Evolutionary conservation across 2,888 invertebrate species (phyloP), one percentile per base, ranked within the genome.

Genomic region (Cryptus viduatorius): DNA sequence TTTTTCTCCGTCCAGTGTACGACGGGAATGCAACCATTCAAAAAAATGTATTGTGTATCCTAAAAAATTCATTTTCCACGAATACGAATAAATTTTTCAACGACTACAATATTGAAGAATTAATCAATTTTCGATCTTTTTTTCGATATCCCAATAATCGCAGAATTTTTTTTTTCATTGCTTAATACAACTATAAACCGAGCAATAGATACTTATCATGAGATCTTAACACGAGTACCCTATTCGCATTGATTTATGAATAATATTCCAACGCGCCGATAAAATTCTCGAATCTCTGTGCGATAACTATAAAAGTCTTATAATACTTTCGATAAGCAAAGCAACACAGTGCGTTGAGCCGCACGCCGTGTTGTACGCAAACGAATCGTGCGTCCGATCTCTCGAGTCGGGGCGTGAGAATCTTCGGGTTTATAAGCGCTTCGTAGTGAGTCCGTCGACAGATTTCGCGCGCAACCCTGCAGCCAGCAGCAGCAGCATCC

Each of bases 401-500:
- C 31, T 48, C 75, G 50, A 46, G 75, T 14, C 76, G 42, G 75
- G 76, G 76, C 76, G 76, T 76, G 76, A 76, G 76, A 76, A 76
- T 65, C 65, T 65, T 42, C 53, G 53, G 65, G 76, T 53, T 76
- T 12, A 19, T 16, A 42, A 67, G 65, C 19, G 65, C 65, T 37
- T 4, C 3, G 10, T 42, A 37, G 50, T 64, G 24, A 29, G 64
- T 4, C 14, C 64, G 64, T 65, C 76, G 76, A 65, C 50, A 76
- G 48, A 65, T 76, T 75, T 76, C 50, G 65, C 65, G 24, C 65
- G 65, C 48, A 42, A 53, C 50, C 50, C 31, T 48, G 71, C 72
- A 46, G 42, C 44, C 31, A n/a, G 29, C 24, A 1, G 68, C 29
- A 48, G 68, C 19, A 46, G 7, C 16, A 37, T 8, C 46, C 16